Evolutionary conservation across 2,797 vertebrate species (phyloP).

Genomic region (Crenuchus spilurus): DNA sequence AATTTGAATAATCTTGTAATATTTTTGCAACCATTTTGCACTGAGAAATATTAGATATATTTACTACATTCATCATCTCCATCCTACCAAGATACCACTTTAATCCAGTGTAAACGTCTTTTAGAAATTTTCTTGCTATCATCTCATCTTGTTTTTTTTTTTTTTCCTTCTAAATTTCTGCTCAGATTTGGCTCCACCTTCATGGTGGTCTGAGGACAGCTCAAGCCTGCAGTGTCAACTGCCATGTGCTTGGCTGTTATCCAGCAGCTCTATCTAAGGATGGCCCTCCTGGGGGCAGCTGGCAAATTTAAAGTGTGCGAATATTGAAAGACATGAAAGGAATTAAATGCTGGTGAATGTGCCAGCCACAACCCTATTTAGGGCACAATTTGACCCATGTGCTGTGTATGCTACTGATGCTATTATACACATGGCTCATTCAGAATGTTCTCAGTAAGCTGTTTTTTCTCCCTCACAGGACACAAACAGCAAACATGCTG

Average conservation of each 20-base stretch:
- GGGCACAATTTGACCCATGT: slow-evolving; percentile 41
- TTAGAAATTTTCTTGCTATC: no score
- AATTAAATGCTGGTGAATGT: slow-evolving; percentile 65
- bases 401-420: slow-evolving; percentile 54
- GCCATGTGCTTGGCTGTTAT: slow-evolving; percentile 64
- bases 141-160: background rate
- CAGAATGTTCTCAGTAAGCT: background rate
- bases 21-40: no score
- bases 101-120: no score
- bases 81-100: no score
- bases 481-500: background rate
- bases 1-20: no score
- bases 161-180: background rate
- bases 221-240: slow-evolving; percentile 50
- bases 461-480: background rate
- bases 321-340: slow-evolving; percentile 67
- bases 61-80: background rate
- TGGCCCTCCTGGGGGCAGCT: slow-evolving; percentile 56
- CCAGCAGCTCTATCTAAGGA: slow-evolving; percentile 66
- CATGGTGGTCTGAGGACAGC: slow-evolving; percentile 55
- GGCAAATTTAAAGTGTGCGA: slow-evolving; percentile 68
- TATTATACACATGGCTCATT: slow-evolving; percentile 24
- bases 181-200: slow-evolving; percentile 24
- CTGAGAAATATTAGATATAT: no score
- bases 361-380: slow-evolving; percentile 59